phyloP scores from a whole-genome alignment of 2,888 invertebrate species.

The Loripinus fragilis region DNA sequence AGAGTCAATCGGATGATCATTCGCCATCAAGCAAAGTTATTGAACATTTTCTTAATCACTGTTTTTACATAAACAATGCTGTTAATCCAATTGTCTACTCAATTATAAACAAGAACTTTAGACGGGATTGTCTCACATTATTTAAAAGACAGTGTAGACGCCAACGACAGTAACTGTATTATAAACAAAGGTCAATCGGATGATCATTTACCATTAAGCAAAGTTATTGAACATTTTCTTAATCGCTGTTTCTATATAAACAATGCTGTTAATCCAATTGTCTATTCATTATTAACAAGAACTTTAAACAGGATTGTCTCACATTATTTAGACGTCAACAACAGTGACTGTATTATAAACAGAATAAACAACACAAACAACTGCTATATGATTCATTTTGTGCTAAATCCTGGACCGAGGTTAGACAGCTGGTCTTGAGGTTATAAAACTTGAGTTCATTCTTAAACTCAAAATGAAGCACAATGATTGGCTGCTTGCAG shows the following conservation, averaged over 20 bases:
- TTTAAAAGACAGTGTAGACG: slow-evolving; percentile 13
- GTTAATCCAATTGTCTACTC: slow-evolving; percentile 64
- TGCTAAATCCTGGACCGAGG: too few relatives aligned
- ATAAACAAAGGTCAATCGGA: slow-evolving; percentile 18
- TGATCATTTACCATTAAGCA: slow-evolving; percentile 25
- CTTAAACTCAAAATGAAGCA: too few relatives aligned
- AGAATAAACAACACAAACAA: too few relatives aligned
- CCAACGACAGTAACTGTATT: slow-evolving; percentile 3
- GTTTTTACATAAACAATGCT: slow-evolving; percentile 63
- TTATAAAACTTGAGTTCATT: too few relatives aligned
- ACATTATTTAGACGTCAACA: slow-evolving; percentile 2
- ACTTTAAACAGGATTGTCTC: slow-evolving; percentile 51
- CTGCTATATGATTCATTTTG: too few relatives aligned
- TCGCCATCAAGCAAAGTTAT: slow-evolving; percentile 31
- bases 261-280: slow-evolving; percentile 62
- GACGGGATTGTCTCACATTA: slow-evolving; percentile 38
- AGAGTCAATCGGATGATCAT: slow-evolving; percentile 19
- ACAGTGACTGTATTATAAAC: too few relatives aligned
- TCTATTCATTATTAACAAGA: slow-evolving; percentile 58
- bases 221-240: slow-evolving; percentile 37
- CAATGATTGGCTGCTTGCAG: too few relatives aligned
- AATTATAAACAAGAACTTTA: slow-evolving; percentile 55
- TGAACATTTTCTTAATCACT: slow-evolving; percentile 46
- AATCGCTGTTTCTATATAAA: slow-evolving; percentile 63
- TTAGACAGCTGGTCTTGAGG: too few relatives aligned